Percentiles rank a stretch among this genome's conserved stretches.
Evolutionary conservation across 2,797 vertebrate genomes (phyloP).

Genomic region (Cyprinodon diabolis): DNA sequence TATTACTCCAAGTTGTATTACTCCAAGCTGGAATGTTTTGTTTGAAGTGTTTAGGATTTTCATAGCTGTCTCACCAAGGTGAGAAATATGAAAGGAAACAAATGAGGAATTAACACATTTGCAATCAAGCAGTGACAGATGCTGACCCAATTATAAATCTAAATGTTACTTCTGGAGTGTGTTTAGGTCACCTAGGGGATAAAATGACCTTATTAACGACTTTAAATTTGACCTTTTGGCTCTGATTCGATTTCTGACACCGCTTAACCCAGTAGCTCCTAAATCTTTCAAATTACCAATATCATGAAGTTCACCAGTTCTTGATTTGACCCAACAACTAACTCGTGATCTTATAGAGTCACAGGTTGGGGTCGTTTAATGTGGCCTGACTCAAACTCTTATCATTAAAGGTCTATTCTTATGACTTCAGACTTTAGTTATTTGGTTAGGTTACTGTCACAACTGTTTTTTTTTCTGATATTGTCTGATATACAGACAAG

Average conservation of each 20-base stretch:
- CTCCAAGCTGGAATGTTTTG: neutral
- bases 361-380: conserved; percentile 7
- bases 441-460: neutral
- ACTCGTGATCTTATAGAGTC: neutral
- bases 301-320: neutral
- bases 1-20: neutral
- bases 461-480: no score
- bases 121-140: neutral
- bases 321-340: neutral
- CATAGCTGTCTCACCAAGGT: neutral
- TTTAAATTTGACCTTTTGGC: conserved; percentile 36
- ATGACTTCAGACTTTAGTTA: neutral
- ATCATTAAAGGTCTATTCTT: neutral
- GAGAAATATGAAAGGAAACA: neutral
- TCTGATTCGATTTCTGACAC: neutral
- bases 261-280: neutral
- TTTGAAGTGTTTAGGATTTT: neutral
- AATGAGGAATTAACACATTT: neutral
- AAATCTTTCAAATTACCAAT: neutral
- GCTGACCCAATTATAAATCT: conserved; percentile 8
- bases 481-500: no score
- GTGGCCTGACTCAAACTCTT: conserved; percentile 12
- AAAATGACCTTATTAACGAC: neutral
- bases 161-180: conserved; percentile 13
- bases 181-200: conserved; percentile 14